A percentile compares a stretch with the other conserved stretches of the same genome.
These are phyloP conservation scores for Trichomycterus rosablanca DNA, from an alignment of 2,113 vertebrate species.

Conservation along the genomic window DNA sequence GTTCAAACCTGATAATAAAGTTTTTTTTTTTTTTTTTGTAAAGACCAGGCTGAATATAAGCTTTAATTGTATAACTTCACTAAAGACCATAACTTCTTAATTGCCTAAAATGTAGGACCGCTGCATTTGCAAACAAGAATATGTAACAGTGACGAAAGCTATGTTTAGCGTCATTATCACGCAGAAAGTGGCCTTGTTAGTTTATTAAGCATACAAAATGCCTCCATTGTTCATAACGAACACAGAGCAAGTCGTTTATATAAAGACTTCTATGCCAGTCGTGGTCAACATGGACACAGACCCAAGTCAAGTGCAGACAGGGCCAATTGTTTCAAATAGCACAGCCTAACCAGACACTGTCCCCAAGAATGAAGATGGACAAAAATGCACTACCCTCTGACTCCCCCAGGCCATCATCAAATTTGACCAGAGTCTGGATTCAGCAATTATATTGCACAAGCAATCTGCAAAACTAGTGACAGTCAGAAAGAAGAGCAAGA, in stretches of 20 bases:
- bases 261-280: slow-evolving; percentile 48
- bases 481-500: slow-evolving; percentile 28
- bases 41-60: no score
- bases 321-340: slow-evolving; percentile 50
- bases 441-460: slow-evolving; percentile 41
- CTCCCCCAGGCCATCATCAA: slow-evolving; percentile 44
- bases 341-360: slow-evolving; percentile 43
- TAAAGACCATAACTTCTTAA: slow-evolving; percentile 32
- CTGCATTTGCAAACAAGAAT: slow-evolving; percentile 17
- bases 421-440: slow-evolving; percentile 38
- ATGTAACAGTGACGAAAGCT: slow-evolving; percentile 28
- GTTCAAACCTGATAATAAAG: no score
- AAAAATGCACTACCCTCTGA: slow-evolving; percentile 48
- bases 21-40: no score
- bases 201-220: slow-evolving; percentile 41
- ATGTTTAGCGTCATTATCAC: slow-evolving; percentile 34
- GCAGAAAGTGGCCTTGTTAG: slow-evolving; percentile 57
- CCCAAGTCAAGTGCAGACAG: slow-evolving; percentile 51
- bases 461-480: slow-evolving; percentile 49
- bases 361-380: slow-evolving; percentile 59
- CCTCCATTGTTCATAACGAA: slow-evolving; percentile 44
- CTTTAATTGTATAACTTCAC: no score
- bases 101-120: slow-evolving; percentile 23
- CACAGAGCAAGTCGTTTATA: slow-evolving; percentile 52
- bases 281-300: slow-evolving; percentile 51